Evolutionary conservation across 2,797 vertebrate species (phyloP), one percentile per base, ranked within the genome.

Genomic region (Glyptemys insculpta): DNA sequence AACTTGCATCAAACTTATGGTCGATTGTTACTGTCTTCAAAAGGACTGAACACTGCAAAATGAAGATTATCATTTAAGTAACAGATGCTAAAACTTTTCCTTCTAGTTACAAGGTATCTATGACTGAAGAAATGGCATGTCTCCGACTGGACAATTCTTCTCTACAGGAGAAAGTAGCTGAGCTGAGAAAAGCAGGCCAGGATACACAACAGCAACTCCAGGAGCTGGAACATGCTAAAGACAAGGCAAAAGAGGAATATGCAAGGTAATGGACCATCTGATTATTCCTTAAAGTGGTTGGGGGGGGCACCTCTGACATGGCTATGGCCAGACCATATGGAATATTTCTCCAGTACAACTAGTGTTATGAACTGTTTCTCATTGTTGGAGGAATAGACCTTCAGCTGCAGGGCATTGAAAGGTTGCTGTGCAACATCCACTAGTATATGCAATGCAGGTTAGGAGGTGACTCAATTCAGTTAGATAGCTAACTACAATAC

Each of bases 51-150:
- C 1, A 78, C 2, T 1, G 2, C 37, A 11, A 78, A 78, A 15
- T 78, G 27, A n/a, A 19, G 21, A 1, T 91, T 79, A 72, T 86
- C 10, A 76, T 14, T 84, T 2, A 91, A 92, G 25, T 93, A 65
- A 94, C 14, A 31, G 18, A 8, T 72, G n/a, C 9, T 72, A 72
- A 72, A 37, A 6, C 18, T 72, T 84, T 7, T 49, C 57, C 90
- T 86, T 82, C 65, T 96, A 99, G 99, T 90, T 98, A 98, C 88
- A 99, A 98, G 96, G 94, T 95, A 85, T 95, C 97, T 91, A 81
- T 95, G 91, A 83, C 93, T 95, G 81, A 96, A 94, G 98, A 97
- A 97, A 98, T 98, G 87, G 9, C 52, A 81, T 86, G 84, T 89
- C 94, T 98, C 90, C 98, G 97, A 85, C 41, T 95, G 79, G 95